phyloP scores from a whole-genome alignment of 2,797 vertebrate species.

The Acestrorhynchus altus region DNA sequence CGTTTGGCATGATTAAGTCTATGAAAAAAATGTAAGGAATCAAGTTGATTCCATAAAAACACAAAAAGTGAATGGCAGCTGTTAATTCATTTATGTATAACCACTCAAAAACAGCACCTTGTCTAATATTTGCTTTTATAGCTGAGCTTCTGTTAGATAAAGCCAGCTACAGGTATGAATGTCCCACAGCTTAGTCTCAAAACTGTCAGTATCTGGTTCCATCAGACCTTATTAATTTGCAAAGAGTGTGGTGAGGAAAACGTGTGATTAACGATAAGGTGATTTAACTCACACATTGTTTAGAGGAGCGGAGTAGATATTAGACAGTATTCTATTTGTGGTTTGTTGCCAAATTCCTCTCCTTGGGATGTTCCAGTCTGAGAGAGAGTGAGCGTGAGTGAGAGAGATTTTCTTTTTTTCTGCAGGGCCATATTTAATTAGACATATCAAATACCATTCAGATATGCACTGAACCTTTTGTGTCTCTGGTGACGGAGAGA shows the following conservation, averaged over 20 bases:
- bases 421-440: constrained; percentile 28
- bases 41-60: too few species aligned
- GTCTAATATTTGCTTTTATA: background rate
- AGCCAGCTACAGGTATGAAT: background rate
- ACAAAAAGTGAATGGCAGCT: too few species aligned
- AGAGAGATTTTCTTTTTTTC: constrained; percentile 5
- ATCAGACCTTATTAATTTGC: background rate
- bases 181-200: background rate
- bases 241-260: constrained; percentile 25
- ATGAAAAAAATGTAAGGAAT: too few species aligned
- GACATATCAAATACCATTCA: constrained; percentile 35
- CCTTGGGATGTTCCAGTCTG: constrained; percentile 1
- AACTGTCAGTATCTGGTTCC: background rate
- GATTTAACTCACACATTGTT: constrained; percentile 10
- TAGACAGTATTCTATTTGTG: constrained; percentile 24
- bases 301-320: constrained; percentile 33
- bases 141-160: background rate
- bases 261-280: constrained; percentile 23
- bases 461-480: constrained; percentile 19
- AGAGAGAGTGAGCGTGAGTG: background rate
- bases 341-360: constrained; percentile 23
- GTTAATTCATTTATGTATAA: too few species aligned
- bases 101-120: background rate
- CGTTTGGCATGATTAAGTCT: too few species aligned
- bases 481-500: background rate